Percentiles rank a stretch among this genome's conserved stretches.
Conservation (phyloP, 1,140 invertebrate genomes). For the Eriosoma lanigerum region DNA sequence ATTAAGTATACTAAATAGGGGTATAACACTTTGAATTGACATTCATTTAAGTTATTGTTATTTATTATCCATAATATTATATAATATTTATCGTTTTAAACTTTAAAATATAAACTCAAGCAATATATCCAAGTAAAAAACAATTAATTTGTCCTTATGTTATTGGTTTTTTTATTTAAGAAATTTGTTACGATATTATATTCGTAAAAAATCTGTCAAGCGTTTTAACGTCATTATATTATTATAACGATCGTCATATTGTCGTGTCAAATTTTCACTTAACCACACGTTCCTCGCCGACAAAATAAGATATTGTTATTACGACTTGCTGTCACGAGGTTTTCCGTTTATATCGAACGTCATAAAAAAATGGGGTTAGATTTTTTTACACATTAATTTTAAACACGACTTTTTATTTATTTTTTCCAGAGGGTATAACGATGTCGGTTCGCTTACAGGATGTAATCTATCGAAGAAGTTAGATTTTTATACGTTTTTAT, state of each 20-base stretch:
- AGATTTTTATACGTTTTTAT: too few relatives aligned
- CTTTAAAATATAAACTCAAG: too few relatives aligned
- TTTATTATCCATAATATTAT: too few relatives aligned
- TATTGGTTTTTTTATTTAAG: background rate
- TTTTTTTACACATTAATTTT: conserved; percentile 31
- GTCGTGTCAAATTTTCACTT: conserved; percentile 50
- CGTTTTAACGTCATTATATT: background rate
- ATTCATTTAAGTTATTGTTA: too few relatives aligned
- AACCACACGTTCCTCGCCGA: background rate
- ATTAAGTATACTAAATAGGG: too few relatives aligned
- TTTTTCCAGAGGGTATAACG: background rate
- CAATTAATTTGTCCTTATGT: background rate
- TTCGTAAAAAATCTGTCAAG: conserved; percentile 27
- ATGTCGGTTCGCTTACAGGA: background rate
- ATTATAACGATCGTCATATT: conserved; percentile 9
- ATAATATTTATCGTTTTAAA: too few relatives aligned
- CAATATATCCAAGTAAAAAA: background rate
- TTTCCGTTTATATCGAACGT: conserved; percentile 40
- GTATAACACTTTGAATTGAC: too few relatives aligned
- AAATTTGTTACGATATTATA: background rate
- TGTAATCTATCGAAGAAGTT: background rate
- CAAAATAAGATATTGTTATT: conserved; percentile 47
- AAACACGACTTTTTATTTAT: conserved; percentile 4
- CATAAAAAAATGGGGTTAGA: conserved; percentile 35
- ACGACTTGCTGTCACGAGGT: conserved; percentile 42